These are phyloP conservation scores for Nebria salina DNA, from an alignment of 2,888 invertebrate species.

Conservation along the genomic window DNA sequence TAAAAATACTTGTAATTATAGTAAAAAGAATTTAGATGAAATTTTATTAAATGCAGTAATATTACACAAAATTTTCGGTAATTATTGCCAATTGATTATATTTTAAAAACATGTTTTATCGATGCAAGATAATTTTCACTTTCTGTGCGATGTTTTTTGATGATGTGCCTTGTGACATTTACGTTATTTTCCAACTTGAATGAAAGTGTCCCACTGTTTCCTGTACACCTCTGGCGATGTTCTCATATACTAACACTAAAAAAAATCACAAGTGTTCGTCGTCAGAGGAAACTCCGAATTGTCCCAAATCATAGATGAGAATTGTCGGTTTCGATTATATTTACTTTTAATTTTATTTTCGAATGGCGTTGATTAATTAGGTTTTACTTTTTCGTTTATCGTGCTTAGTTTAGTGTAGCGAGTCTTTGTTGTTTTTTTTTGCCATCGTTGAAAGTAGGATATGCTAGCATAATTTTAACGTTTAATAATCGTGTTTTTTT, in stretches of 20 bases:
- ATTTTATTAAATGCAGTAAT: too few relatives aligned
- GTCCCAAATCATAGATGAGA: conserved; percentile 33
- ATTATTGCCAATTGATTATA: too few relatives aligned
- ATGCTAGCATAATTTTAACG: background rate
- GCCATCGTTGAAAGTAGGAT: background rate
- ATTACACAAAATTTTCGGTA: too few relatives aligned
- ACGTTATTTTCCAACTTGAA: background rate
- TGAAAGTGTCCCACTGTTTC: conserved; percentile 28
- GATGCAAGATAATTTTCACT: background rate
- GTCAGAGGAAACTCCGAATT: conserved; percentile 28
- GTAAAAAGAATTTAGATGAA: too few relatives aligned
- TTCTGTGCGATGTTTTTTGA: background rate
- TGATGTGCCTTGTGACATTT: background rate
- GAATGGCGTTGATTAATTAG: conserved; percentile 32
- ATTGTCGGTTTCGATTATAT: conserved; percentile 36
- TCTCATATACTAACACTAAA: conserved; percentile 30
- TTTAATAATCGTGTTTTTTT: background rate
- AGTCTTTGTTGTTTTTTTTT: background rate
- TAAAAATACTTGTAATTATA: too few relatives aligned
- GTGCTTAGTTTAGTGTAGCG: background rate
- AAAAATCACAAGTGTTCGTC: background rate
- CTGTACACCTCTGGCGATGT: conserved; percentile 28
- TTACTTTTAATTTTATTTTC: conserved; percentile 15
- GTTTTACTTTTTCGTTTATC: conserved; percentile 22
- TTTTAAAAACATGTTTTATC: background rate